A percentile compares a stretch with the other conserved stretches of the same genome.
Conservation (phyloP, 1,140 invertebrate species). For the Pogonognathellus flavescens region DNA sequence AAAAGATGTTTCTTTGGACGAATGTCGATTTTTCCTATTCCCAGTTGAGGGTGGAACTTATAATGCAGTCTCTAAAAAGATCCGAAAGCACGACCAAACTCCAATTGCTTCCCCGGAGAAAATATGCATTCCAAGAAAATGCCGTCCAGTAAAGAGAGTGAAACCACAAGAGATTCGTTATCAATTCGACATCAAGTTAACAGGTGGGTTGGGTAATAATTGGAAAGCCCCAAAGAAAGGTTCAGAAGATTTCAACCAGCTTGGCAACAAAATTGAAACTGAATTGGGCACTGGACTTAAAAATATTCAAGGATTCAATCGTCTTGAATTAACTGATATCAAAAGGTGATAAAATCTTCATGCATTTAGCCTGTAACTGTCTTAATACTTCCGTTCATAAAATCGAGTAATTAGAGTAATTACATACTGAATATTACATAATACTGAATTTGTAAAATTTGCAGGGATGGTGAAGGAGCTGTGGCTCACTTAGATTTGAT, state of each 20-base stretch:
- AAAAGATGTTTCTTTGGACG: conserved; percentile 73
- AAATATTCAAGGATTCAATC: conserved; percentile 81
- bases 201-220: conserved; percentile 79
- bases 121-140: conserved; percentile 79
- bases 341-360: conserved; percentile 80
- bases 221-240: conserved; percentile 80
- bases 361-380: background rate
- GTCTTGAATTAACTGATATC: conserved; percentile 78
- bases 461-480: conserved; percentile 49
- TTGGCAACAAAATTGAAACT: conserved; percentile 78
- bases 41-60: conserved; percentile 86
- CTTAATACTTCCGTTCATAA: no score
- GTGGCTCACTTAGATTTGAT: conserved; percentile 63
- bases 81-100: conserved; percentile 82
- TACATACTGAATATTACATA: no score
- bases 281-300: conserved; percentile 77
- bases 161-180: conserved; percentile 60
- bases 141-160: conserved; percentile 60
- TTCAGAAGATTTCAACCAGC: conserved; percentile 79
- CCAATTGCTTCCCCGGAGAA: conserved; percentile 84
- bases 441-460: conserved; percentile 8
- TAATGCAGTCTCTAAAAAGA: conserved; percentile 87
- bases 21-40: conserved; percentile 91
- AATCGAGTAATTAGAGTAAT: no score
- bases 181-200: conserved; percentile 69